Evolutionary conservation across 1,140 invertebrate genomes (phyloP).

Genomic region (Acyrthosiphon pisum): DNA sequence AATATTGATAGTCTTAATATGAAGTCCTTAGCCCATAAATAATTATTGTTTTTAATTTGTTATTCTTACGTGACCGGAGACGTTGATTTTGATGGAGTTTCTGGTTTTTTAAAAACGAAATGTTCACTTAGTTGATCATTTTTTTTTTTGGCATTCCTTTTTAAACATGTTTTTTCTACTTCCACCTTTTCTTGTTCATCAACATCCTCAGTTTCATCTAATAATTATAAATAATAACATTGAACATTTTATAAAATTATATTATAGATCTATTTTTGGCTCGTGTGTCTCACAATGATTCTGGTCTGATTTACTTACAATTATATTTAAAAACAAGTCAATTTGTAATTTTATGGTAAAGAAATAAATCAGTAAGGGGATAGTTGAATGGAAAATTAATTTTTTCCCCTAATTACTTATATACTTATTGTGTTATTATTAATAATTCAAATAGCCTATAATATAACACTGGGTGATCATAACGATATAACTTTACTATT

Average conservation of each 20-base stretch:
- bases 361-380: no score
- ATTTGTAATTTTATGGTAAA: no score
- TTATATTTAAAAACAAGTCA: not conserved
- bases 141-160: not conserved
- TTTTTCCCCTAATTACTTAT: no score
- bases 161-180: conserved; percentile 13
- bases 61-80: conserved; percentile 18
- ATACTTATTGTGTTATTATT: not conserved
- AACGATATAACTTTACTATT: not conserved
- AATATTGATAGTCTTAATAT: not conserved
- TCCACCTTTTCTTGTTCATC: not conserved
- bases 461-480: not conserved
- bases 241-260: not conserved
- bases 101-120: conserved; percentile 55
- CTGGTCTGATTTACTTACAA: not conserved
- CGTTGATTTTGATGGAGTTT: conserved; percentile 32
- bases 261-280: not conserved
- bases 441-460: not conserved
- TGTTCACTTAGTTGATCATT: not conserved
- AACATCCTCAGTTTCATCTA: not conserved
- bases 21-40: not conserved
- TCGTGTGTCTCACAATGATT: not conserved
- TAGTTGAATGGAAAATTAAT: no score
- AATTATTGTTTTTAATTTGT: not conserved
- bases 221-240: not conserved